phyloP scores from a whole-genome alignment of 2,113 vertebrate species.

The Labeo catla region DNA sequence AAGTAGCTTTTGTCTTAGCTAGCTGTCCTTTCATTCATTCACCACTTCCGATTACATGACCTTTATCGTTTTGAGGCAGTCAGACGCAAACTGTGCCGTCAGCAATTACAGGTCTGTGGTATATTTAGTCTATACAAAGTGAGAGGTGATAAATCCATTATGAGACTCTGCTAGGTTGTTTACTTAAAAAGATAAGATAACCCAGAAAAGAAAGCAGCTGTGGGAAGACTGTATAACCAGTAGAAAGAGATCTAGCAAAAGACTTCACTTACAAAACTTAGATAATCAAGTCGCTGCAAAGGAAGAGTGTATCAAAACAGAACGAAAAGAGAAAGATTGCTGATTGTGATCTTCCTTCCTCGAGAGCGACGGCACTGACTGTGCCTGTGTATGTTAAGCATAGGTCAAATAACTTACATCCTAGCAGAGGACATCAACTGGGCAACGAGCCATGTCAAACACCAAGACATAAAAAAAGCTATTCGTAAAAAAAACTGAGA shows the following conservation, averaged over 20 bases:
- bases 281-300: neutral
- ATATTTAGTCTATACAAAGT: constrained; percentile 19
- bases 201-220: constrained; percentile 8
- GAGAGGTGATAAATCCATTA: constrained; percentile 23
- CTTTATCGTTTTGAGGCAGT: constrained; percentile 19
- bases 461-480: neutral
- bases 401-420: neutral
- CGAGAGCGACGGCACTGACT: neutral
- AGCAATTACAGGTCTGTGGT: constrained; percentile 6
- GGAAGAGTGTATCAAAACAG: neutral
- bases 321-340: neutral
- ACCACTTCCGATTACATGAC: neutral
- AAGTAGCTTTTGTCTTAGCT: neutral
- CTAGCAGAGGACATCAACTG: neutral
- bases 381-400: neutral
- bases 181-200: constrained; percentile 33
- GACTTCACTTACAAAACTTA: neutral
- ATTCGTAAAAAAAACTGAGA: neutral
- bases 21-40: neutral
- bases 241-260: neutral
- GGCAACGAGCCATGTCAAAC: neutral
- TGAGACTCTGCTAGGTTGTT: constrained; percentile 12
- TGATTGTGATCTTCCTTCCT: neutral
- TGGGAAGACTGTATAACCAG: neutral
- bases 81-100: neutral